Conservation (phyloP, 2,113 vertebrate species). For the Rousettus leschenaultii region DNA sequence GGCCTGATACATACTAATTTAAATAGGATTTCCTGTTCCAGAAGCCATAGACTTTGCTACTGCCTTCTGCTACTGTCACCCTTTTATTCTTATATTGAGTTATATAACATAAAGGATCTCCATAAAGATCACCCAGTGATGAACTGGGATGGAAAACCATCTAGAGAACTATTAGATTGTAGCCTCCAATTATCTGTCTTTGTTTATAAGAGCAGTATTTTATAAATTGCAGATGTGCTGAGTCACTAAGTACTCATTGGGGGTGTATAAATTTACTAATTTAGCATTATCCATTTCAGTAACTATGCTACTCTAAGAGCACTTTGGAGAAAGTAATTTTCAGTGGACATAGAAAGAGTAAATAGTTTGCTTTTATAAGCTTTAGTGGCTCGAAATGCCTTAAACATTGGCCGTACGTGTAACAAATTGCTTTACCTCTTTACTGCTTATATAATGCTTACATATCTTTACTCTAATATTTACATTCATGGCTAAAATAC, state of each 20-base stretch:
- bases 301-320: constrained; percentile 49
- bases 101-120: not conserved
- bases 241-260: constrained; percentile 60
- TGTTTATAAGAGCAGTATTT: constrained; percentile 65
- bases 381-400: constrained; percentile 2
- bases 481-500: not conserved
- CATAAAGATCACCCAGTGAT: constrained; percentile 35
- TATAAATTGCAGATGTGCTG: constrained; percentile 65
- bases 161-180: constrained; percentile 45
- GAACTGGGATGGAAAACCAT: constrained; percentile 1
- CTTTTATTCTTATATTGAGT: constrained; percentile 19
- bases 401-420: not conserved
- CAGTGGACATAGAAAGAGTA: constrained; percentile 9
- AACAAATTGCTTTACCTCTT: constrained; percentile 11
- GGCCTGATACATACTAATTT: not conserved
- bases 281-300: constrained; percentile 62
- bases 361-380: constrained; percentile 56
- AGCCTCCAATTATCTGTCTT: constrained; percentile 51
- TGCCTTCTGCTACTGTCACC: not conserved
- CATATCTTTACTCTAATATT: not conserved
- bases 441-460: not conserved
- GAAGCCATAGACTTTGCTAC: not conserved
- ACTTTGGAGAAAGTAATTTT: constrained; percentile 37
- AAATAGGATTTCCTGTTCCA: not conserved
- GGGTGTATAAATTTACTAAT: constrained; percentile 63